Evolutionary conservation across 23 tunicate species (phyloP).

Genomic region (Trididemnum clinides): DNA sequence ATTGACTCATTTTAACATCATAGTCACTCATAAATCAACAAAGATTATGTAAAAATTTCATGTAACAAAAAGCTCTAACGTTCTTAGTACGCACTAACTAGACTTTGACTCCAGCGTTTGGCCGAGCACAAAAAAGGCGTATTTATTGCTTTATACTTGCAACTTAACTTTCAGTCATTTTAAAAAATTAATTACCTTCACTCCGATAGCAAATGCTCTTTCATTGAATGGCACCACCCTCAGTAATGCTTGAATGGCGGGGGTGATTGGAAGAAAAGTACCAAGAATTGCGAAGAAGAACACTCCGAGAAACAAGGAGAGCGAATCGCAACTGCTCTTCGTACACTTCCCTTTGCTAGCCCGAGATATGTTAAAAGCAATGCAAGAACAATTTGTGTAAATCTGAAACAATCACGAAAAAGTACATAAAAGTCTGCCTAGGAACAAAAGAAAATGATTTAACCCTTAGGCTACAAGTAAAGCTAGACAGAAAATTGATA

Average conservation of each 20-base stretch:
- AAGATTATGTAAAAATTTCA: too few relatives aligned
- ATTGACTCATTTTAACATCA: too few relatives aligned
- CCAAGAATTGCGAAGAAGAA: conserved; percentile 69
- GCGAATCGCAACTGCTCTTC: conserved; percentile 14
- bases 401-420: background rate
- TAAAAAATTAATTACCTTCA: conserved; percentile 35
- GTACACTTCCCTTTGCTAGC: conserved; percentile 39
- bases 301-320: conserved; percentile 33
- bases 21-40: too few relatives aligned
- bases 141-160: too few relatives aligned
- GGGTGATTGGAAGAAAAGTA: conserved; percentile 53
- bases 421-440: too few relatives aligned
- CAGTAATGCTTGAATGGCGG: conserved; percentile 68
- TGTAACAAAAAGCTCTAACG: too few relatives aligned
- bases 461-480: too few relatives aligned
- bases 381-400: conserved; percentile 57
- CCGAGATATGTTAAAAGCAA: background rate
- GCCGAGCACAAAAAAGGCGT: too few relatives aligned
- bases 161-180: background rate
- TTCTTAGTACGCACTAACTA: too few relatives aligned
- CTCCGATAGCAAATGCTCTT: conserved; percentile 74
- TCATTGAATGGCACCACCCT: conserved; percentile 72
- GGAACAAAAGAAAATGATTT: too few relatives aligned
- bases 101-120: too few relatives aligned
- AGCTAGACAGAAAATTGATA: too few relatives aligned